These are phyloP conservation scores for Argynnis bischoffii DNA, from an alignment of 2,888 invertebrate genomes.

Conservation along the genomic window DNA sequence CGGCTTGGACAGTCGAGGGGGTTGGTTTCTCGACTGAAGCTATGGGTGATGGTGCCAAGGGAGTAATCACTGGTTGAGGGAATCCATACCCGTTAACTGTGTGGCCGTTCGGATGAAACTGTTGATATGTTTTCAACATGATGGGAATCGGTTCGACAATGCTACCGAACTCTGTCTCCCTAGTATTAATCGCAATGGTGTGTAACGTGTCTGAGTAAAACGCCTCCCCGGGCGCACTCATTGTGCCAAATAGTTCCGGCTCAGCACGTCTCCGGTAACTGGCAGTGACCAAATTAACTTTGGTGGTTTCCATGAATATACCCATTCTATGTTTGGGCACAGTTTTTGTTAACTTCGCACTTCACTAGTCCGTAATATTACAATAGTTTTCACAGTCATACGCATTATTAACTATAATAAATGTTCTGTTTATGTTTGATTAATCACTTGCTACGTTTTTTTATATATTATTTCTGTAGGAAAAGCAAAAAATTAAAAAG, in stretches of 20 bases:
- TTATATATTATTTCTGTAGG: constrained; percentile 6
- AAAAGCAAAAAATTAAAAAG: constrained; percentile 31
- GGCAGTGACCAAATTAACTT: constrained; percentile 71
- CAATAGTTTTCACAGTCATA: constrained; percentile 23
- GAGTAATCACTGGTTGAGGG: constrained; percentile 46
- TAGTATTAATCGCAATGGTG: constrained; percentile 70
- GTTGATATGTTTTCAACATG: constrained; percentile 66
- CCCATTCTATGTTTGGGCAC: constrained; percentile 74
- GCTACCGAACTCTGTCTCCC: constrained; percentile 72
- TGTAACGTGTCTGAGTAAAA: constrained; percentile 67
- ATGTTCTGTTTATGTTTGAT: not conserved
- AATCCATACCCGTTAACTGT: constrained; percentile 58
- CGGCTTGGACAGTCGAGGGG: constrained; percentile 52
- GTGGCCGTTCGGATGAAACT: constrained; percentile 55
- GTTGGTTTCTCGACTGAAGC: constrained; percentile 53
- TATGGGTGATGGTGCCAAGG: constrained; percentile 52
- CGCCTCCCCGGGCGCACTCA: constrained; percentile 63
- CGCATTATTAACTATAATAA: constrained; percentile 12
- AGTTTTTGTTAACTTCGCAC: constrained; percentile 53
- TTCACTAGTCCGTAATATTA: constrained; percentile 53
- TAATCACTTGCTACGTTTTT: constrained; percentile 3
- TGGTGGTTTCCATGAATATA: constrained; percentile 76
- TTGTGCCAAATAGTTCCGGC: constrained; percentile 62
- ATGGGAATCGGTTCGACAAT: constrained; percentile 71
- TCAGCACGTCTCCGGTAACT: constrained; percentile 60